Evolutionary conservation across 2,797 vertebrate species (phyloP).

Genomic region (Dicrostonyx torquatus): DNA sequence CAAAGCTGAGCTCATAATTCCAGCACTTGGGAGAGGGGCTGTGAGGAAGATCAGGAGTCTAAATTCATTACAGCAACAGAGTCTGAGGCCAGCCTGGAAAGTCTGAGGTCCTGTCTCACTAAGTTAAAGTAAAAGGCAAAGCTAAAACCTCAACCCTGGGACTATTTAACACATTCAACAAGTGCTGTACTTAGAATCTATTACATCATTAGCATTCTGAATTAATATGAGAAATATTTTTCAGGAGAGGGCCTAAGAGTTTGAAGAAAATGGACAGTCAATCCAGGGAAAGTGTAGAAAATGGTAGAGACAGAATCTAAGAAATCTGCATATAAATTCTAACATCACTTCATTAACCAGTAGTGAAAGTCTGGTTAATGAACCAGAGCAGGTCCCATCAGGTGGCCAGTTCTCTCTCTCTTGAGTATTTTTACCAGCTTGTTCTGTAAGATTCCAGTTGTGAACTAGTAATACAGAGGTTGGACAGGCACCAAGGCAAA

Average conservation of each 20-base stretch:
- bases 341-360: neutral
- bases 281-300: neutral
- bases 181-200: conserved; percentile 8
- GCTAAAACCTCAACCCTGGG: neutral
- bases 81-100: neutral
- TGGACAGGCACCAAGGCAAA: neutral
- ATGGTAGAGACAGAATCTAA: neutral
- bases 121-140: neutral
- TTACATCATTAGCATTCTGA: neutral
- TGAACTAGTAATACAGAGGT: neutral
- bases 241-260: neutral
- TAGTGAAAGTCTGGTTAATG: too few relatives aligned
- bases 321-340: neutral
- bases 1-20: neutral
- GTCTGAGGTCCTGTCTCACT: neutral
- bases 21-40: neutral
- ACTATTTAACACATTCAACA: neutral
- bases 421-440: neutral
- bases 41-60: neutral
- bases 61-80: neutral
- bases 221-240: neutral
- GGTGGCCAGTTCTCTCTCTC: neutral
- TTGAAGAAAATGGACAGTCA: neutral
- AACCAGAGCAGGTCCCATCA: fast-evolving
- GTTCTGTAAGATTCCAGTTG: neutral